Evolutionary conservation across 2,888 invertebrate species (phyloP).

Genomic region (Drosophila suboccidentalis): DNA sequence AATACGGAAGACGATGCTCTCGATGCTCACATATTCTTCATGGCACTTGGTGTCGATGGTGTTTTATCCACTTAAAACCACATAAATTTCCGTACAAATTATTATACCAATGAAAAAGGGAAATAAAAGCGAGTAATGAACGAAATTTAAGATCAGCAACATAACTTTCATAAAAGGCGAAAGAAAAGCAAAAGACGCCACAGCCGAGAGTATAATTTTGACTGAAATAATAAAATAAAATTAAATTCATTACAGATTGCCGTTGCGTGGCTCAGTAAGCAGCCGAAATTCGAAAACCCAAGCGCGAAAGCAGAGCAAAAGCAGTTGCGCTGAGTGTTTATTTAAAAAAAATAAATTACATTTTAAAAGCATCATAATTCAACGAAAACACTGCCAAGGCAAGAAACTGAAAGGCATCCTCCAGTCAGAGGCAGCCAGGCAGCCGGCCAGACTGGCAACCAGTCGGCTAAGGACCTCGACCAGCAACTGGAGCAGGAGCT

Average conservation of each 20-base stretch:
- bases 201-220: conserved; percentile 51
- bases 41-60: conserved; percentile 6
- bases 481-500: background rate
- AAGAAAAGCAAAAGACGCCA: conserved; percentile 12
- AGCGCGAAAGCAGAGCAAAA: conserved; percentile 38
- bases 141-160: conserved; percentile 67
- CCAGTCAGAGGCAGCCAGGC: conserved; percentile 25
- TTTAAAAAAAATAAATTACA: conserved; percentile 80
- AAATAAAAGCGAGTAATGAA: conserved; percentile 56
- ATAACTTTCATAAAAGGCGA: conserved; percentile 45
- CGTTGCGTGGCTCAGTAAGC: conserved; percentile 47
- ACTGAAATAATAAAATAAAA: conserved; percentile 79
- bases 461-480: conserved; percentile 21
- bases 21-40: background rate
- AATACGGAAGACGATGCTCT: conserved; percentile 3
- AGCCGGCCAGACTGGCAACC: conserved; percentile 26
- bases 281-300: conserved; percentile 23
- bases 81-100: conserved; percentile 50
- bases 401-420: conserved; percentile 42
- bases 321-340: conserved; percentile 70
- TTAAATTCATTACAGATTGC: conserved; percentile 78
- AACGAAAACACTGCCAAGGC: conserved; percentile 73
- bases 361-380: conserved; percentile 81
- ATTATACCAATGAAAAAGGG: conserved; percentile 50
- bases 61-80: conserved; percentile 50